Percentiles rank a stretch among this genome's conserved stretches.
Evolutionary conservation across 2,113 vertebrate species (phyloP).

Genomic region (Hypanus sabinus): DNA sequence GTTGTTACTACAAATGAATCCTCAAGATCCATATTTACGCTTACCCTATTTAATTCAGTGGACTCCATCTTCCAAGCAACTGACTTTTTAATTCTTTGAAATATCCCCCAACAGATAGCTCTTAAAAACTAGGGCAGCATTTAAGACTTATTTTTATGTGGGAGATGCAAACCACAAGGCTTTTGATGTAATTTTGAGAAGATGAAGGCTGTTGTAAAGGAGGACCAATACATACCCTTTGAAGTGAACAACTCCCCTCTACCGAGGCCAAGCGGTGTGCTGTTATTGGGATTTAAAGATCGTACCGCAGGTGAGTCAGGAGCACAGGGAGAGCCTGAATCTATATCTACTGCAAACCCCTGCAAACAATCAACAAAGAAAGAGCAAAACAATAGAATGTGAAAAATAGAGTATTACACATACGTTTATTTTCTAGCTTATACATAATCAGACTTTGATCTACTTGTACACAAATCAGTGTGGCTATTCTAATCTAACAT

Average conservation of each 20-base stretch:
- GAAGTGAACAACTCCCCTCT: background rate
- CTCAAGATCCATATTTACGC: conserved; percentile 41
- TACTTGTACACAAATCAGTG: background rate
- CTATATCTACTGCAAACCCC: background rate
- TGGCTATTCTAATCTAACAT: background rate
- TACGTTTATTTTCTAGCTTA: background rate
- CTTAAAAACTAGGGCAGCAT: background rate
- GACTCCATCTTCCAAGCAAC: conserved; percentile 53
- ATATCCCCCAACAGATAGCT: conserved; percentile 29
- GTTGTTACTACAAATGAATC: conserved; percentile 39
- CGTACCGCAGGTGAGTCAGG: background rate
- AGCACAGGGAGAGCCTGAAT: background rate
- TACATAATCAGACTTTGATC: background rate
- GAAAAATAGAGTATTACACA: background rate
- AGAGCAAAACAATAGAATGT: background rate
- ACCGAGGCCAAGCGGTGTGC: background rate
- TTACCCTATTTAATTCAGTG: conserved; percentile 50
- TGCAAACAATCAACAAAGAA: conserved; percentile 18
- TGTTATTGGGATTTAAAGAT: background rate
- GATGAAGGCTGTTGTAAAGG: background rate
- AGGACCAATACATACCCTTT: background rate
- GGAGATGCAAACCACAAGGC: background rate
- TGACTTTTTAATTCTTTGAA: conserved; percentile 43
- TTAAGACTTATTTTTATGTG: background rate
- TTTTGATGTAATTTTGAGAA: background rate